Percentiles rank a stretch among this genome's conserved stretches.
Evolutionary conservation across 2,113 vertebrate species (phyloP).

Genomic region (Corythoichthys intestinalis): DNA sequence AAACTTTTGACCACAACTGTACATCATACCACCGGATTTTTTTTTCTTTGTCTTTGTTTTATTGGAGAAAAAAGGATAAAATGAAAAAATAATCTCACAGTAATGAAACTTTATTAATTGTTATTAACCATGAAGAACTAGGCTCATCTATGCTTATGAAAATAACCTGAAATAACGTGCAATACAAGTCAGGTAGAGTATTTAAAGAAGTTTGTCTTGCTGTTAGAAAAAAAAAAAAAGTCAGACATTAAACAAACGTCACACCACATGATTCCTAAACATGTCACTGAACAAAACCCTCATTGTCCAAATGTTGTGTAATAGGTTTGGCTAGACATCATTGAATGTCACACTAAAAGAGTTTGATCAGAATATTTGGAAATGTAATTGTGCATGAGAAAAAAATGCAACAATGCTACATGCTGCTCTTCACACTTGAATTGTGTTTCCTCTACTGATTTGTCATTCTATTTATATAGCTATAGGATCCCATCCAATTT

Average conservation of each 20-base stretch:
- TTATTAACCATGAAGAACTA: background rate
- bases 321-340: background rate
- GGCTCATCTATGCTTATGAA: background rate
- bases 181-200: background rate
- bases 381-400: background rate
- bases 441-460: background rate
- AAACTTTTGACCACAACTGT: no score
- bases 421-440: background rate
- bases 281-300: conserved; percentile 5
- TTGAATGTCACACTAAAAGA: background rate
- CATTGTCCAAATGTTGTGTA: background rate
- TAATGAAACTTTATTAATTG: no score
- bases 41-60: no score
- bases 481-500: background rate
- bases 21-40: no score
- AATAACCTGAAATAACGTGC: background rate
- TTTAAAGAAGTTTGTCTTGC: background rate
- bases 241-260: background rate
- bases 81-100: background rate
- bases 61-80: background rate
- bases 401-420: background rate
- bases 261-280: conserved; percentile 2
- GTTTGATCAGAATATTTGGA: background rate
- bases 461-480: background rate
- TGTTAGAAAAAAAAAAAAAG: background rate